Conservation (phyloP, 2,888 invertebrate species). For the Drosophila kanekoi region DNA sequence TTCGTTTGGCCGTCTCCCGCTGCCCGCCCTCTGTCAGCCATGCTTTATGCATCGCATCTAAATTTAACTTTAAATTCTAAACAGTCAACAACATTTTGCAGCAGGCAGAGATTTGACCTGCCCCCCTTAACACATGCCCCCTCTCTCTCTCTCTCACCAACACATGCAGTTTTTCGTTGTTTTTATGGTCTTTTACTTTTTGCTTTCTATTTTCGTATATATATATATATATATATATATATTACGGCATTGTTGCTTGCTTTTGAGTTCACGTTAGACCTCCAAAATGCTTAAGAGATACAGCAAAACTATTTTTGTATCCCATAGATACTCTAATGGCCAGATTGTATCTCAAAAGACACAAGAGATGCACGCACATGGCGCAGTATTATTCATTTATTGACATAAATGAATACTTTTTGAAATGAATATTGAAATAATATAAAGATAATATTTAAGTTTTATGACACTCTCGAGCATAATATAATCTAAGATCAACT, state of each 20-base stretch:
- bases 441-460: too few species aligned
- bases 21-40: neutral
- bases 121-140: neutral
- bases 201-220: slow-evolving; percentile 51
- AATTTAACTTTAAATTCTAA: slow-evolving; percentile 76
- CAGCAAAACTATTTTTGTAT: slow-evolving; percentile 65
- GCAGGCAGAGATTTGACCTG: slow-evolving; percentile 44
- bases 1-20: slow-evolving; percentile 14
- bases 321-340: slow-evolving; percentile 42
- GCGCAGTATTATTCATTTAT: slow-evolving; percentile 14
- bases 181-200: slow-evolving; percentile 39
- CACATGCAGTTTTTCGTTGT: slow-evolving; percentile 49
- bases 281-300: slow-evolving; percentile 62
- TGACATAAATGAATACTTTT: slow-evolving; percentile 1
- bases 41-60: slow-evolving; percentile 41
- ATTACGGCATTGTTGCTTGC: slow-evolving; percentile 62
- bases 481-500: too few species aligned
- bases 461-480: too few species aligned
- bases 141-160: too few species aligned
- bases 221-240: slow-evolving; percentile 5
- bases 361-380: slow-evolving; percentile 10
- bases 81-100: slow-evolving; percentile 70
- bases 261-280: slow-evolving; percentile 58
- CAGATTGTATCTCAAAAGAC: slow-evolving; percentile 4
- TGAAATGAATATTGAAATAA: neutral